Base-by-base conservation (phyloP, 2,888 invertebrate species). In the Bembecia ichneumoniformis region DNA sequence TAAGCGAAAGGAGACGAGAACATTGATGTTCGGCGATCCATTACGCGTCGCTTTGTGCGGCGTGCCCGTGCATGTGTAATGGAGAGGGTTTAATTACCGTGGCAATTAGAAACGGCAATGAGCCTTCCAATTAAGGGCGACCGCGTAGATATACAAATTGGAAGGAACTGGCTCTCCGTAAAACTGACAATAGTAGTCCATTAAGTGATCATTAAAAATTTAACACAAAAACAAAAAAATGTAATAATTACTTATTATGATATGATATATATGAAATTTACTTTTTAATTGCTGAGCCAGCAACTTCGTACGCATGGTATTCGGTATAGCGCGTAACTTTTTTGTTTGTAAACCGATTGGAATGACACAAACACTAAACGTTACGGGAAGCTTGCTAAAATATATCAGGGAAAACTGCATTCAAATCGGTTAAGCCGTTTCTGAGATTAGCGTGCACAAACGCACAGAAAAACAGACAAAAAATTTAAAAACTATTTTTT, bases 51-150 rank as follows among this genome's bases (percentile, higher is more conserved):
- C 16, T 44, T 15, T 15, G 44, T 17, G 17, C 36, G 35, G 45
- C 20, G 49, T 56, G 52, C 56, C 51, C 52, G 54, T 55, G 66
- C 64, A 68, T 68, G 59, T 58, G 55, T 57, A 63, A 68, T 61
- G 64, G 63, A 62, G 57, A 56, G 57, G 57, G 54, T 56, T 56
- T 68, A 68, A 68, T 68, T 61, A 59, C 57, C 51, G 52, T 48
- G 51, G 65, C 66, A 63, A 68, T 68, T 67, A 67, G 68, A 56
- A 52, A 54, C 55, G 47, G 59, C 63, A 60, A 62, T 61, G 65
- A 62, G 64, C 57, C 55, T 55, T 58, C 64, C 64, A 63, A 64
- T 66, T 64, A 65, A 55, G 58, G 59, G 52, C 59, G 40, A 40
- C 14, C 40, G 14, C 40, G 9, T 28, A 13, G 40, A 11, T 14